phyloP scores from a whole-genome alignment of 2,888 invertebrate genomes.

The Strigamia transsilvanica region DNA sequence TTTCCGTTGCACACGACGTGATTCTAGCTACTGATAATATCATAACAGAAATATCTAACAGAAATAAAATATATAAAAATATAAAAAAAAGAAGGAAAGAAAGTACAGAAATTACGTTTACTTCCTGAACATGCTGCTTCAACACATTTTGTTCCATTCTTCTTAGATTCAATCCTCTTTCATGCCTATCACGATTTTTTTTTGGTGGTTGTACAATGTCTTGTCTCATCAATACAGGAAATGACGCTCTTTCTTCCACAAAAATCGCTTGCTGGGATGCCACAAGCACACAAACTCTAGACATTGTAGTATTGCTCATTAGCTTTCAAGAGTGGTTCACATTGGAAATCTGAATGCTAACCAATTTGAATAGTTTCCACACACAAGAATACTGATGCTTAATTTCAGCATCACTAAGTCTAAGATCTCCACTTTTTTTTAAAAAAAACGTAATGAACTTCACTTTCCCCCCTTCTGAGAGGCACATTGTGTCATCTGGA shows the following conservation, averaged over 20 bases:
- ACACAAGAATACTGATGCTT: slow-evolving; percentile 46
- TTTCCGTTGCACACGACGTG: neutral
- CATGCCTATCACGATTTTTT: slow-evolving; percentile 22
- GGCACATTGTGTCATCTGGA: slow-evolving; percentile 45
- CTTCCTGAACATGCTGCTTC: slow-evolving; percentile 33
- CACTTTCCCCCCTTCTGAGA: neutral
- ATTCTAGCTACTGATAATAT: neutral
- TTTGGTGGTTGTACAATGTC: neutral
- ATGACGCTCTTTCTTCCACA: neutral
- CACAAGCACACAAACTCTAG: slow-evolving; percentile 16
- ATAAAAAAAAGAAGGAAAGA: neutral
- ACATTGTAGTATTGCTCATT: slow-evolving; percentile 10
- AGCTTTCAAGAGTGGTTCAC: slow-evolving; percentile 27
- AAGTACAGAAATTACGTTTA: neutral
- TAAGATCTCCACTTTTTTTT: slow-evolving; percentile 13
- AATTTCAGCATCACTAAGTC: slow-evolving; percentile 49
- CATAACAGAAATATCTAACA: neutral
- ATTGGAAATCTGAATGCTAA: slow-evolving; percentile 40
- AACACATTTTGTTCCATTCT: slow-evolving; percentile 1
- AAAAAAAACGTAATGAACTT: slow-evolving; percentile 45
- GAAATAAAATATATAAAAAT: too few relatives aligned
- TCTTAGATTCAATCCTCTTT: neutral
- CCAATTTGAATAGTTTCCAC: slow-evolving; percentile 49
- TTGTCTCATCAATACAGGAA: slow-evolving; percentile 23
- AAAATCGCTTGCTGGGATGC: slow-evolving; percentile 12